Evolutionary conservation across 2,888 invertebrate genomes (phyloP).

Genomic region (Petrolisthes manimaculis): DNA sequence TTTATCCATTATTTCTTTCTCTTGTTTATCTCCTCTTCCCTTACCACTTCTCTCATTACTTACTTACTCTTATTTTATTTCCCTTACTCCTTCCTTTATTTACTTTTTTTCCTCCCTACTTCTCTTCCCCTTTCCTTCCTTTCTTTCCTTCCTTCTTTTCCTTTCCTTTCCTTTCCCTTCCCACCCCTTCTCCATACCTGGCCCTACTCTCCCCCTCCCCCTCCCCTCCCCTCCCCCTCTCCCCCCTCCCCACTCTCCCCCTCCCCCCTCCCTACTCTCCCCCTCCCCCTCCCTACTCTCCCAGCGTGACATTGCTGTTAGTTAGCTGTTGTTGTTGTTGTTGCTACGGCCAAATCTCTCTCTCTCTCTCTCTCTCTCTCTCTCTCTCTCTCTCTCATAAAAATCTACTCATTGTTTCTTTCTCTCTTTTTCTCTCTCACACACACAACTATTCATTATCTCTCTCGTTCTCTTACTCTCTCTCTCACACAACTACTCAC

Average conservation of each 20-base stretch:
- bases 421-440: not conserved
- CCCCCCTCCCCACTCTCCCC: not conserved
- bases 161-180: not conserved
- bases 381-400: constrained; percentile 3
- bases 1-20: not conserved
- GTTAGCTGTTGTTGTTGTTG: not conserved
- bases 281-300: not conserved
- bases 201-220: not conserved
- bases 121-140: not conserved
- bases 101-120: not conserved
- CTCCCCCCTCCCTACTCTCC: not conserved
- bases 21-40: not conserved
- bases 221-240: not conserved
- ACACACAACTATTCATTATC: not conserved
- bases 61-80: not conserved
- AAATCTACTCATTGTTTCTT: not conserved
- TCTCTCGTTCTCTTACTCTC: not conserved
- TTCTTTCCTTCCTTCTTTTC: not conserved
- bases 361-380: constrained; percentile 18
- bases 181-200: not conserved
- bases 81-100: not conserved
- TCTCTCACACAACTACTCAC: not conserved
- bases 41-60: not conserved
- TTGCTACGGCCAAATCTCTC: not conserved
- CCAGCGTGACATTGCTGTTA: not conserved